Base-by-base conservation (phyloP, 2,888 invertebrate genomes). In the Macropis europaea region DNA sequence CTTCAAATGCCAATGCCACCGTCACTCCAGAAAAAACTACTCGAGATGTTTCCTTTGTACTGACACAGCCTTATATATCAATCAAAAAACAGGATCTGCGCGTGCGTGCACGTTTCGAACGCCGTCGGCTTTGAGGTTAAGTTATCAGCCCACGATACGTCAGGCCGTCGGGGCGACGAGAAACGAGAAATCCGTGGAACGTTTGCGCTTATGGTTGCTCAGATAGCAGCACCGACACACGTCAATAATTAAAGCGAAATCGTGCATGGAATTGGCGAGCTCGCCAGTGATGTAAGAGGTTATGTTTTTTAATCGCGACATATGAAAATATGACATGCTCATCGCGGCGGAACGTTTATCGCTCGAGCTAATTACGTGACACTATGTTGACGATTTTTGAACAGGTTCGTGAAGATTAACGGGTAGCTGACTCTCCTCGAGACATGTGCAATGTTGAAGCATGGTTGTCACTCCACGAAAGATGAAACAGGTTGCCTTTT, bases 401-500 rank as follows among this genome's bases (percentile, higher is more conserved):
- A 19, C 34, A 43, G 22, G 22, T 40, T 34, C 56, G n/a, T 13
- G 40, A n/a, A 28, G 32, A 57, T 26, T 81, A 53, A 72, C 45
- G 26, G n/a, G n/a, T n/a, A n/a, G n/a, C n/a, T 42, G 38, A 57
- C 24, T 62, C 32, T 38, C 38, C 15, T 38, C 19, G 15, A 63
- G 78, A 72, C 62, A 81, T 68, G 81, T 71, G 48, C 61, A 76
- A 76, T 57, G 68, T 76, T 63, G 56, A 60, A 85, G 72, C 52
- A 88, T 89, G 88, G 73, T 87, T 63, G 34, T 89, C 40, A 86
- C 85, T 64, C 87, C 86, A 61, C 85, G 88, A 66, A 90, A 86
- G 82, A 88, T 90, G 85, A 90, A 88, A 81, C 88, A 87, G 73
- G 79, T 89, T 71, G 85, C 84, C 54, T 78, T 90, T 64, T 75